phyloP scores from a whole-genome alignment of 2,888 invertebrate genomes.

The Calliphora vomitoria region DNA sequence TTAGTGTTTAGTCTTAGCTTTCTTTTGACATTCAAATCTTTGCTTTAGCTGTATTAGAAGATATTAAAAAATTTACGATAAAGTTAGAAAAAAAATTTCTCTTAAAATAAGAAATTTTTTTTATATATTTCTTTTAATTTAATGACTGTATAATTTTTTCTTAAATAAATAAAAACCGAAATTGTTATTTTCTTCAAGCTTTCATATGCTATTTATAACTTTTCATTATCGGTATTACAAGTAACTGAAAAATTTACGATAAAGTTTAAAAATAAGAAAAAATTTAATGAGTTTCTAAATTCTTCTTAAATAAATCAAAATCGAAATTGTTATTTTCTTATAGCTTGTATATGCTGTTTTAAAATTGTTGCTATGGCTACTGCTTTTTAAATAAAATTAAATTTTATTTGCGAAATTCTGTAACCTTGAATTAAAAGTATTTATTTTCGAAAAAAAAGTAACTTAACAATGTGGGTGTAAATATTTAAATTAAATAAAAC shows the following conservation, averaged over 20 bases:
- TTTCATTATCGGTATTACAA: not conserved
- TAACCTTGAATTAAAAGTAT: conserved; percentile 39
- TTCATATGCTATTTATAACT: not conserved
- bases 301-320: not conserved
- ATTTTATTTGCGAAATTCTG: conserved; percentile 9
- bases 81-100: not conserved
- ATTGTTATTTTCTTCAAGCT: not conserved
- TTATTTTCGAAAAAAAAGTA: not conserved
- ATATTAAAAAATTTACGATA: not conserved
- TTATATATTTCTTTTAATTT: not conserved
- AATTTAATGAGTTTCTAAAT: too few species aligned
- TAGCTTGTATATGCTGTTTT: not conserved
- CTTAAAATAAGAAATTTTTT: too few species aligned
- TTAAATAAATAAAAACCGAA: not conserved
- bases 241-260: not conserved
- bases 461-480: not conserved
- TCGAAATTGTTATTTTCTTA: not conserved
- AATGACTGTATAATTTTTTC: not conserved
- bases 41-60: not conserved
- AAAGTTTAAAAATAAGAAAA: not conserved
- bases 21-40: not conserved
- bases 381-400: too few species aligned
- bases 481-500: conserved; percentile 14
- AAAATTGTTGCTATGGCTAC: too few species aligned
- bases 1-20: too few species aligned